Base-by-base conservation (phyloP, 2,888 invertebrate species). In the Epirrhoe tristata region DNA sequence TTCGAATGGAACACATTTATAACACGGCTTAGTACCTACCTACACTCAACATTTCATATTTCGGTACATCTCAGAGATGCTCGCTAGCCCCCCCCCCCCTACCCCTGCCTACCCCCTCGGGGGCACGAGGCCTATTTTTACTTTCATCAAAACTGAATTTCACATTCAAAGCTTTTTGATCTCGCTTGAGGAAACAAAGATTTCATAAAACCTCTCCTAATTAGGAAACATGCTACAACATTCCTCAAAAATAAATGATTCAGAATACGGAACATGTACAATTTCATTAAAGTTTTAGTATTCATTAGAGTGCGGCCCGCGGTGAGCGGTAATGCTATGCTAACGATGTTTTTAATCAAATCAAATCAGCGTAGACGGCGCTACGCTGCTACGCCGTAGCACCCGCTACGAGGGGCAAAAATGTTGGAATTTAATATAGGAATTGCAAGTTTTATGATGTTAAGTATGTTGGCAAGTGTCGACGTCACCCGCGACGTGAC, bases 261-360 rank as follows among this genome's bases (percentile, higher is more conserved):
- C 57, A 59, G 61, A 60, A 60, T 54, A 36, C 56, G 57, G 39
- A 56, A 58, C 36, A 61, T 61, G 36, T 56, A 58, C 24, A 52
- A 64, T 64, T 68, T 63, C 53, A 67, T 56, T 55, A 56, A 56
- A 60, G 60, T 60, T 66, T 54, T 52, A 66, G 62, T 68, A 63
- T 63, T 68, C 67, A 64, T 65, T 69, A 70, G 52, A 54, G 57
- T 55, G 53, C 53, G 54, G 67, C 65, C 16, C 66, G 66, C 50
- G 43, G 69, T 51, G 63, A 61, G 66, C 50, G 43, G 69, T 51
- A 65, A 61, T 58, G 70, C 66, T 71, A 71, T 73, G 72, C 63
- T 71, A 73, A 72, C 75, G 69, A 70, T 73, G 72, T 74, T 77
- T 75, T 78, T 73, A 76, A 79, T 78, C 73, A 76, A 79, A 79